Evolutionary conservation across 2,888 invertebrate species (phyloP).

Genomic region (Dione juno): DNA sequence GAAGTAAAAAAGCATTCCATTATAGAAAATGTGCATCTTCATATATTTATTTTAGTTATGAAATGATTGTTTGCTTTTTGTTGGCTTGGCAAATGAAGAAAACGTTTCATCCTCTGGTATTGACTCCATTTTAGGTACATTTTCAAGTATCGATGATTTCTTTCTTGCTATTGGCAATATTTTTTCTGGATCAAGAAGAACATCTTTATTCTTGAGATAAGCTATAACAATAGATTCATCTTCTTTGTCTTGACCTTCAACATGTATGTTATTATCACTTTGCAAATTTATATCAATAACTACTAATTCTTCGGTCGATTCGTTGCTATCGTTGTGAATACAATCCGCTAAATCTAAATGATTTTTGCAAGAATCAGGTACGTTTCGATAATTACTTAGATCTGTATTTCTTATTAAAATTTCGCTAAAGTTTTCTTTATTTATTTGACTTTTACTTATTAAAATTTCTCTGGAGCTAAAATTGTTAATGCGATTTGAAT

Average conservation of each 20-base stretch:
- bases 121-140: conserved; percentile 67
- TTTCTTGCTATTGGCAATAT: conserved; percentile 54
- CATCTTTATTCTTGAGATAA: conserved; percentile 59
- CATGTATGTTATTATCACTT: conserved; percentile 57
- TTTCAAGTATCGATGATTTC: conserved; percentile 59
- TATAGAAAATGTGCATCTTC: neutral
- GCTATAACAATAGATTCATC: conserved; percentile 59
- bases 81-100: conserved; percentile 41
- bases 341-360: conserved; percentile 39
- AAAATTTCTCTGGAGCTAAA: conserved; percentile 58
- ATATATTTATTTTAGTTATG: neutral
- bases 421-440: conserved; percentile 48
- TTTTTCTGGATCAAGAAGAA: conserved; percentile 51
- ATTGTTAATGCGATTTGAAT: conserved; percentile 56
- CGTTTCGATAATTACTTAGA: conserved; percentile 47
- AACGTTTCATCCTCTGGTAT: conserved; percentile 62
- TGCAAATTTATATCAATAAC: conserved; percentile 62
- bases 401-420: conserved; percentile 50
- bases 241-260: conserved; percentile 52
- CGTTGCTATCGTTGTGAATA: conserved; percentile 46
- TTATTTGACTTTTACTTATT: conserved; percentile 48
- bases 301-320: conserved; percentile 58
- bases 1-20: neutral
- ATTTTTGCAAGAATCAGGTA: conserved; percentile 60
- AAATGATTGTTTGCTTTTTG: conserved; percentile 6